phyloP scores from a whole-genome alignment of 2,888 invertebrate genomes.

The Hyposoter didymator region DNA sequence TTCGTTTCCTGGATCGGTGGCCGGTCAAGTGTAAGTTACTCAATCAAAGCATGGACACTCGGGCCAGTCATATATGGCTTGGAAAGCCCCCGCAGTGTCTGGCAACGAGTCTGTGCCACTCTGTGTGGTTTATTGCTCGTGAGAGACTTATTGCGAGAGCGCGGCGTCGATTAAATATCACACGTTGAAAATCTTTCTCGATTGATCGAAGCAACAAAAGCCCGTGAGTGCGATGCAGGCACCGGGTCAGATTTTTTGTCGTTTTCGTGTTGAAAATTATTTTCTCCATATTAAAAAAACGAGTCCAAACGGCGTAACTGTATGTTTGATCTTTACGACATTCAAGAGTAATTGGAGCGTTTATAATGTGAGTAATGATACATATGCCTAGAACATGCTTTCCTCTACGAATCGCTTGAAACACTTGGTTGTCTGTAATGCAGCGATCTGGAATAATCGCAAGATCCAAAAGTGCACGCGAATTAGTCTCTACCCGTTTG shows the following conservation, averaged over 20 bases:
- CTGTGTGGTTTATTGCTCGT: slow-evolving; percentile 29
- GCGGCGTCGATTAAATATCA: slow-evolving; percentile 38
- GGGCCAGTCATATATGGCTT: slow-evolving; percentile 43
- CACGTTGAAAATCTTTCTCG: slow-evolving; percentile 32
- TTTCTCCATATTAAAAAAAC: neutral
- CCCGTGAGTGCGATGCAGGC: neutral
- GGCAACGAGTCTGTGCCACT: slow-evolving; percentile 29
- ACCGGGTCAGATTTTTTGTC: neutral
- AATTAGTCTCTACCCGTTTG: slow-evolving; percentile 50
- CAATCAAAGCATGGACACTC: slow-evolving; percentile 2
- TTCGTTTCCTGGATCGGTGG: slow-evolving; percentile 35
- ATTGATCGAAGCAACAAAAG: neutral
- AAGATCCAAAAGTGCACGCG: slow-evolving; percentile 58
- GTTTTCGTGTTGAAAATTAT: neutral
- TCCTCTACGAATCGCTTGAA: slow-evolving; percentile 37
- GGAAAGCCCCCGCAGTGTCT: slow-evolving; percentile 58
- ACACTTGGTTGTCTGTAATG: slow-evolving; percentile 33
- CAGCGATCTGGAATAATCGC: slow-evolving; percentile 54
- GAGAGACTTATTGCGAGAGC: slow-evolving; percentile 49
- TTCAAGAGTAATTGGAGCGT: slow-evolving; percentile 5
- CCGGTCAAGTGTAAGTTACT: slow-evolving; percentile 56
- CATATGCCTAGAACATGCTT: slow-evolving; percentile 23
- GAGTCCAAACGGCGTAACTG: neutral
- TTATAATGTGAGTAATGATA: neutral
- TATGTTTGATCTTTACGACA: slow-evolving; percentile 4